These are phyloP conservation scores for Troides aeacus DNA, from an alignment of 2,888 invertebrate genomes.

Conservation along the genomic window DNA sequence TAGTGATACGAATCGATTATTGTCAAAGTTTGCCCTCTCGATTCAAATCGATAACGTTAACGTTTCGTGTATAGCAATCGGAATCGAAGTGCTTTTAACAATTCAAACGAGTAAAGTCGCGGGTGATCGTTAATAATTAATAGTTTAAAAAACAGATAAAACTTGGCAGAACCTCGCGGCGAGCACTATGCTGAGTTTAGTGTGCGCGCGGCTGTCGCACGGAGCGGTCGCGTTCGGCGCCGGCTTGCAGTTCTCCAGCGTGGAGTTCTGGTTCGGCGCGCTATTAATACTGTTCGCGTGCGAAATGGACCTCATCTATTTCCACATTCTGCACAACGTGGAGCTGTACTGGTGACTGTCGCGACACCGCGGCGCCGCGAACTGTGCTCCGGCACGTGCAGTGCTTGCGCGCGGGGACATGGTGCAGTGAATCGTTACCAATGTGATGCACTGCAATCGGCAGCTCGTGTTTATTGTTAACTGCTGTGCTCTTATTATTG, in stretches of 20 bases:
- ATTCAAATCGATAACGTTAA: too few species aligned
- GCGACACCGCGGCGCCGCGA: slow-evolving; percentile 1
- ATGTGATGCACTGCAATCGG: neutral
- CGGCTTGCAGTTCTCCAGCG: slow-evolving; percentile 58
- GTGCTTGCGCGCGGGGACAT: slow-evolving; percentile 4
- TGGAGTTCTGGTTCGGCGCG: slow-evolving; percentile 71
- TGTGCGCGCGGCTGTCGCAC: slow-evolving; percentile 57
- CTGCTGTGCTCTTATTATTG: neutral
- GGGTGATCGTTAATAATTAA: slow-evolving; percentile 6
- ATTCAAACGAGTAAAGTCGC: neutral
- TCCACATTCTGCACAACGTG: slow-evolving; percentile 52
- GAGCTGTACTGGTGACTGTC: slow-evolving; percentile 32
- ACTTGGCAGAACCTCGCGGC: slow-evolving; percentile 32
- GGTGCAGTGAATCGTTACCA: neutral
- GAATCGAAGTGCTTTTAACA: neutral
- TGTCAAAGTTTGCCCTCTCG: too few species aligned
- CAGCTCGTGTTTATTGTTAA: neutral
- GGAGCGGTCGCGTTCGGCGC: slow-evolving; percentile 53
- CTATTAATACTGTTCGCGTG: slow-evolving; percentile 68
- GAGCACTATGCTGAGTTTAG: slow-evolving; percentile 58
- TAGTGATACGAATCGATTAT: too few species aligned
- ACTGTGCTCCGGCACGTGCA: neutral
- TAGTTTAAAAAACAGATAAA: slow-evolving; percentile 25
- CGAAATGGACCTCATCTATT: slow-evolving; percentile 74
- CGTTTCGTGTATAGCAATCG: too few species aligned